phyloP scores from a whole-genome alignment of 2,113 vertebrate genomes.

The Formicarius rufipectus region DNA sequence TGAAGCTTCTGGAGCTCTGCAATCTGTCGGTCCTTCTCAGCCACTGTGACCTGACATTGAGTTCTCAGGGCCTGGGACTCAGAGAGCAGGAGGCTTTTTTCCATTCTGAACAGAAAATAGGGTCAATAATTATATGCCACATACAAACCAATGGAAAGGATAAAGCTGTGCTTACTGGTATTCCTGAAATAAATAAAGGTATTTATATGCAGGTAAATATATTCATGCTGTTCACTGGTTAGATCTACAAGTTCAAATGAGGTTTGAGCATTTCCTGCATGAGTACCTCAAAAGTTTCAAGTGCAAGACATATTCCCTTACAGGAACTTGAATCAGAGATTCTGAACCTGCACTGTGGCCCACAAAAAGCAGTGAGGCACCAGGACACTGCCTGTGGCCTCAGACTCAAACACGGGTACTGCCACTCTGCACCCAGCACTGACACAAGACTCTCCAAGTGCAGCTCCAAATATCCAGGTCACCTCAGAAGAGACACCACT shows the following conservation, averaged over 20 bases:
- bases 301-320: not conserved
- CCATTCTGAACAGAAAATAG: conserved; percentile 60
- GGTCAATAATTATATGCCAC: not conserved
- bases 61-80: conserved; percentile 67
- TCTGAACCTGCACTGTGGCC: not conserved
- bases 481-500: not conserved
- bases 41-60: conserved; percentile 34
- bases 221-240: not conserved
- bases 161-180: not conserved
- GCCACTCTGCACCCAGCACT: not conserved
- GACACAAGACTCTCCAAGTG: not conserved
- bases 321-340: not conserved
- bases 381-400: not conserved
- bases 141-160: not conserved
- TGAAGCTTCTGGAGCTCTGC: conserved; percentile 63
- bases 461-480: not conserved
- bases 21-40: conserved; percentile 68
- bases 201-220: not conserved
- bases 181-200: not conserved
- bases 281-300: not conserved
- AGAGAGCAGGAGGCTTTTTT: conserved; percentile 65
- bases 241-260: not conserved
- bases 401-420: not conserved
- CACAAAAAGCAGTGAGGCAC: not conserved
- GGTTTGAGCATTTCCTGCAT: not conserved